Evolutionary conservation across 2,113 vertebrate species (phyloP).

Genomic region (Varanus salvator): DNA sequence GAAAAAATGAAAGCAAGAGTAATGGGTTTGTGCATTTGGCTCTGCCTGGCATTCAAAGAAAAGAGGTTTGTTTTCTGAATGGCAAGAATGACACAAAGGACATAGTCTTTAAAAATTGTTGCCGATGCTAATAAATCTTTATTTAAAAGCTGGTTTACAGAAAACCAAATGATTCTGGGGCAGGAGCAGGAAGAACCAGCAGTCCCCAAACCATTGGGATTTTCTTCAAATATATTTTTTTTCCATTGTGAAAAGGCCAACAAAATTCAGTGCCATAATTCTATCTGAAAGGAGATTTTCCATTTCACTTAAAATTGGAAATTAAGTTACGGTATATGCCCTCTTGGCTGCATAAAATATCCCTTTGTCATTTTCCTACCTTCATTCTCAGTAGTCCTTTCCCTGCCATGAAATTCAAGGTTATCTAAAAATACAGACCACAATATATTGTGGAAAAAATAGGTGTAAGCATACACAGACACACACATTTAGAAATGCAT

Average conservation of each 20-base stretch:
- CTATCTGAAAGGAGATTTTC: background rate
- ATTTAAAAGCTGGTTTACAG: background rate
- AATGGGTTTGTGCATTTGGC: constrained; percentile 62
- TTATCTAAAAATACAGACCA: background rate
- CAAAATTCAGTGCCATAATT: background rate
- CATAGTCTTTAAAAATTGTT: constrained; percentile 41
- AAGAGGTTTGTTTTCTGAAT: constrained; percentile 56
- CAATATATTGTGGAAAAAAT: background rate
- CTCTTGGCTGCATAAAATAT: background rate
- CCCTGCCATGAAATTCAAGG: background rate
- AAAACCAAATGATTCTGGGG: background rate
- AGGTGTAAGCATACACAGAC: background rate
- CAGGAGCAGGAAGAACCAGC: background rate
- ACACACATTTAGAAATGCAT: too few relatives aligned
- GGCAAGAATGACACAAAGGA: constrained; percentile 57
- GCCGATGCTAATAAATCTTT: background rate
- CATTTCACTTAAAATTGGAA: background rate
- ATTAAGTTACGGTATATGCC: background rate
- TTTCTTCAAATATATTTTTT: too few relatives aligned
- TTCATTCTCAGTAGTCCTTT: background rate
- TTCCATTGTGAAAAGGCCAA: background rate
- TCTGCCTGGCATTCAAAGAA: constrained; percentile 59
- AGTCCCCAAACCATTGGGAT: background rate
- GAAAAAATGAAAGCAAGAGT: constrained; percentile 65
- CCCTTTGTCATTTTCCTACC: background rate